Conservation (phyloP, 2,113 vertebrate species). For the Nesospiza acunhae region DNA sequence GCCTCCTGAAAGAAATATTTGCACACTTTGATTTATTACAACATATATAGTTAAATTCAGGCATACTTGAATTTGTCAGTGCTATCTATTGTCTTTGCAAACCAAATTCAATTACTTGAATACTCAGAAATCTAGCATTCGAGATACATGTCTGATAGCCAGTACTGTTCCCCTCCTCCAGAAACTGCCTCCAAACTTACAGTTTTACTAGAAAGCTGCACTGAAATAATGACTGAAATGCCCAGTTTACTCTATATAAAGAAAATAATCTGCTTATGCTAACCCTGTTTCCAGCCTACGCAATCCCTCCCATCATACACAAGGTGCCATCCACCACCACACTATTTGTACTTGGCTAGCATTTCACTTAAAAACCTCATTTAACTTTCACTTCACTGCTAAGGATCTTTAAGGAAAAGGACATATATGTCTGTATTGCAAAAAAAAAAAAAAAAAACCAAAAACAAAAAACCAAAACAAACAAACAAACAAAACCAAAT, state of each 20-base stretch:
- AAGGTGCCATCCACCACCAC: background rate
- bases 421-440: background rate
- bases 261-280: background rate
- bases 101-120: background rate
- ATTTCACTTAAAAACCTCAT: background rate
- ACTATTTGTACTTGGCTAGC: background rate
- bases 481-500: too few species aligned
- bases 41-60: background rate
- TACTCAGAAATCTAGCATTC: background rate
- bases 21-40: background rate
- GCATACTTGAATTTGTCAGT: background rate
- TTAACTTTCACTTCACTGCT: background rate
- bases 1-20: background rate
- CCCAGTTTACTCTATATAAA: background rate
- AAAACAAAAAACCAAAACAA: background rate
- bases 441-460: background rate
- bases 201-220: background rate
- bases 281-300: background rate
- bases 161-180: background rate
- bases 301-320: background rate
- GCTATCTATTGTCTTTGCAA: background rate
- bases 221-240: background rate
- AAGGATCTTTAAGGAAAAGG: background rate
- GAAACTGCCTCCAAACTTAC: background rate
- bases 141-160: background rate